phyloP scores from a whole-genome alignment of 2,797 vertebrate genomes.

The Pelochelys cantorii region DNA sequence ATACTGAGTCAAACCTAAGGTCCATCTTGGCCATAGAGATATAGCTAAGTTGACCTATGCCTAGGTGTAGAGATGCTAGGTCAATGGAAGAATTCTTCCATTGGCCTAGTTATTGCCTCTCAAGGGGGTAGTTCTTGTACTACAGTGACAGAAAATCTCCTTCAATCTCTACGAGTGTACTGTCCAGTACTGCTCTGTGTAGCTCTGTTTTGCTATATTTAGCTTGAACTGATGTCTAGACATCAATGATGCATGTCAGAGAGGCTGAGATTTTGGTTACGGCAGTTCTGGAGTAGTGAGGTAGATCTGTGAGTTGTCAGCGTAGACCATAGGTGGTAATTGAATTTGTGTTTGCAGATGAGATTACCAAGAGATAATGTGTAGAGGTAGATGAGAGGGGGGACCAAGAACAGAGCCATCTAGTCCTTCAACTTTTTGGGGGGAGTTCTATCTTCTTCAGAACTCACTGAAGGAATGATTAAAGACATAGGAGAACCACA shows the following conservation, averaged over 20 bases:
- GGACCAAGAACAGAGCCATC: not conserved
- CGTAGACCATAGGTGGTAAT: not conserved
- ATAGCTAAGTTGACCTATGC: not conserved
- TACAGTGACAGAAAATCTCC: not conserved
- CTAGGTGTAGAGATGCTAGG: not conserved
- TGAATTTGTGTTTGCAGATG: constrained; percentile 39
- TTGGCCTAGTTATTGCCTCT: too few species aligned
- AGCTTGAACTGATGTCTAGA: not conserved
- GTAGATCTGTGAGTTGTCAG: constrained; percentile 53
- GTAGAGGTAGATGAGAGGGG: not conserved
- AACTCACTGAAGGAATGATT: not conserved
- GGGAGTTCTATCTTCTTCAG: not conserved
- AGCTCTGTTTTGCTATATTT: not conserved
- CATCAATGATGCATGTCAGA: not conserved
- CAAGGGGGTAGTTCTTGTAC: not conserved
- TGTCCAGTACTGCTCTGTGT: not conserved
- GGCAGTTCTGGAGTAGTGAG: constrained; percentile 22
- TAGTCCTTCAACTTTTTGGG: too few species aligned
- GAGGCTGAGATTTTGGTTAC: constrained; percentile 42
- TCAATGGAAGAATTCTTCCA: not conserved
- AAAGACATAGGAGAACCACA: not conserved
- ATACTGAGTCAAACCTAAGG: too few species aligned
- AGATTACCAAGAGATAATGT: not conserved
- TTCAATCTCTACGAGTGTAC: not conserved
- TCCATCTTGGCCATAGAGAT: not conserved